Conservation (phyloP, 2,888 invertebrate genomes). For the Pristionchus maxplancki region DNA sequence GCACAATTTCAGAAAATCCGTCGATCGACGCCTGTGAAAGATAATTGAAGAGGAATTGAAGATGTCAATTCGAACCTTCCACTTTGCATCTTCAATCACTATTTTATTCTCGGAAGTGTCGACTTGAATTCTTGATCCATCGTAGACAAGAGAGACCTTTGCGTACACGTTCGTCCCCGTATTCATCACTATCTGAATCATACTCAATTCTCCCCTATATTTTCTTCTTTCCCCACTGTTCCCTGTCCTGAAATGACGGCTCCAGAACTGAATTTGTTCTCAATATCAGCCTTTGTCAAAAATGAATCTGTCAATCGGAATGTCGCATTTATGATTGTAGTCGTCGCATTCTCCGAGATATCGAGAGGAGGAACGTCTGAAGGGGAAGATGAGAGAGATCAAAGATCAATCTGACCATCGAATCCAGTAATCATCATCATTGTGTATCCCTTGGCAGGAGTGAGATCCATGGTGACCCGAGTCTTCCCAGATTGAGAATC, state of each 20-base stretch:
- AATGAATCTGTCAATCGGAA: background rate
- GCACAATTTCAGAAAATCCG: background rate
- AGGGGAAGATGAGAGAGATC: background rate
- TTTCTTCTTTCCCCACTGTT: background rate
- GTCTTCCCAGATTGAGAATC: background rate
- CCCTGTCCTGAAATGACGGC: background rate
- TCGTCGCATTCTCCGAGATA: background rate
- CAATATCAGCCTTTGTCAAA: background rate
- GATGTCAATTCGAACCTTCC: constrained; percentile 27
- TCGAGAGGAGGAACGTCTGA: constrained; percentile 38
- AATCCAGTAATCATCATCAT: constrained; percentile 52
- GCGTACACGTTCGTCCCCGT: background rate
- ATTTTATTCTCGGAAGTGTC: background rate
- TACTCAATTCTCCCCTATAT: background rate
- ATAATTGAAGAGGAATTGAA: background rate
- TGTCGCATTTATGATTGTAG: background rate
- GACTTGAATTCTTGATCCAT: constrained; percentile 6
- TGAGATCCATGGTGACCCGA: background rate
- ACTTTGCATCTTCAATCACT: constrained; percentile 47
- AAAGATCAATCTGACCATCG: background rate
- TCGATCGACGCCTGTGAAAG: background rate
- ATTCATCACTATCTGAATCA: constrained; percentile 1
- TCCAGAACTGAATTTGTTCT: constrained; percentile 15
- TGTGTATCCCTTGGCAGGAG: background rate
- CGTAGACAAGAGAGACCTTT: constrained; percentile 10